Conservation (phyloP, 2,113 vertebrate genomes). For the Nycticorax nycticorax region DNA sequence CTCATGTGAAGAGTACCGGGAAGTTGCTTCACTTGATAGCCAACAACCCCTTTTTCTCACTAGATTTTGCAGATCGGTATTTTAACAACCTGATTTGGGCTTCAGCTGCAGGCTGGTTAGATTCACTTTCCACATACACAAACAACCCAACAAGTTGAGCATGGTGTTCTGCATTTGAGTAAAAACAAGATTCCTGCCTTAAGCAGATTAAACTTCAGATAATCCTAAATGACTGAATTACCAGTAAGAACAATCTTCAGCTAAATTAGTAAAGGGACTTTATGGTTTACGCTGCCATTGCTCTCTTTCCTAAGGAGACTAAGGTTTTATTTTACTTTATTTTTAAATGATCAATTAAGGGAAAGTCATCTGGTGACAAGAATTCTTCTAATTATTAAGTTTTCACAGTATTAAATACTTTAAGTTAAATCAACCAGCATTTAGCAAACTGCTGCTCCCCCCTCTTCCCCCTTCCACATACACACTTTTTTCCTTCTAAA, state of each 20-base stretch:
- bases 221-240: slow-evolving; percentile 16
- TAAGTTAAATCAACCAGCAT: slow-evolving; percentile 74
- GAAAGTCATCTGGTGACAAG: slow-evolving; percentile 64
- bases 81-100: not conserved
- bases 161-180: not conserved
- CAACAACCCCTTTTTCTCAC: not conserved
- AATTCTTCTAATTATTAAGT: slow-evolving; percentile 73
- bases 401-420: slow-evolving; percentile 74
- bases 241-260: not conserved
- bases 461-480: not conserved
- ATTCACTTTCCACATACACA: not conserved
- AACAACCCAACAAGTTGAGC: not conserved
- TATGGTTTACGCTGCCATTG: not conserved
- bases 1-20: not conserved
- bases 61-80: not conserved
- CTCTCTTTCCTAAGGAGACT: slow-evolving; percentile 15
- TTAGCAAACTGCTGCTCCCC: slow-evolving; percentile 62
- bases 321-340: slow-evolving; percentile 57
- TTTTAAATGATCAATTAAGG: slow-evolving; percentile 67
- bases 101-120: not conserved
- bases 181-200: not conserved
- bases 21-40: slow-evolving; percentile 4
- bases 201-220: not conserved
- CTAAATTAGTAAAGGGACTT: slow-evolving; percentile 34
- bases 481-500: slow-evolving; percentile 64